Conservation (phyloP, 2,888 invertebrate species). For the Byasa hedistus region DNA sequence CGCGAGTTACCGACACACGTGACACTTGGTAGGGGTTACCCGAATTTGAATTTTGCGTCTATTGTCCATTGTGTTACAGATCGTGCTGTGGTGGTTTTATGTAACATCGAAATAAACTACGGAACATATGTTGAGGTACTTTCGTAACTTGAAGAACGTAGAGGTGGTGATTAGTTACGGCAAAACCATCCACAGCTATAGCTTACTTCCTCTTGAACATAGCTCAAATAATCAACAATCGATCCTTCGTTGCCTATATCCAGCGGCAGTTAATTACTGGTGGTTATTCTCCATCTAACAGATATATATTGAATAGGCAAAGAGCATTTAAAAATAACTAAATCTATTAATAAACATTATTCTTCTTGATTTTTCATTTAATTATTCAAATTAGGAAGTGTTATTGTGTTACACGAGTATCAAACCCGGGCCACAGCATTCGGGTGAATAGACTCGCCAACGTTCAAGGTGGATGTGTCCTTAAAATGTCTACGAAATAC, state of each 20-base stretch:
- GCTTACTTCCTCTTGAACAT: no score
- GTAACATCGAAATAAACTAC: not conserved
- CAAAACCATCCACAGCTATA: no score
- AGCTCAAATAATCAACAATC: no score
- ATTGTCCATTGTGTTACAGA: not conserved
- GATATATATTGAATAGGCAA: no score
- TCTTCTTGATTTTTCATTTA: not conserved
- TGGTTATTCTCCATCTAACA: no score
- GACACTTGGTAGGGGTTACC: not conserved
- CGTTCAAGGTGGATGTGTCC: slow-evolving; percentile 8
- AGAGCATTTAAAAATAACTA: no score
- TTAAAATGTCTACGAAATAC: slow-evolving; percentile 3
- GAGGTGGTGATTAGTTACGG: no score
- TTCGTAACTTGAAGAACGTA: not conserved
- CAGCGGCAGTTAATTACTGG: no score
- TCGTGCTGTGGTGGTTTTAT: not conserved
- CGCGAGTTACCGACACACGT: not conserved
- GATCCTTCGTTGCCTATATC: no score
- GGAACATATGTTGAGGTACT: not conserved
- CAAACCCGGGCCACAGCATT: not conserved
- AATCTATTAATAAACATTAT: no score
- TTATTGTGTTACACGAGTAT: not conserved
- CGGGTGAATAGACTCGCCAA: slow-evolving; percentile 13
- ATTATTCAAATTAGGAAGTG: not conserved
- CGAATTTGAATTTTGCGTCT: not conserved